Conservation (phyloP, 2,888 invertebrate species). For the Drosophila diplacantha region DNA sequence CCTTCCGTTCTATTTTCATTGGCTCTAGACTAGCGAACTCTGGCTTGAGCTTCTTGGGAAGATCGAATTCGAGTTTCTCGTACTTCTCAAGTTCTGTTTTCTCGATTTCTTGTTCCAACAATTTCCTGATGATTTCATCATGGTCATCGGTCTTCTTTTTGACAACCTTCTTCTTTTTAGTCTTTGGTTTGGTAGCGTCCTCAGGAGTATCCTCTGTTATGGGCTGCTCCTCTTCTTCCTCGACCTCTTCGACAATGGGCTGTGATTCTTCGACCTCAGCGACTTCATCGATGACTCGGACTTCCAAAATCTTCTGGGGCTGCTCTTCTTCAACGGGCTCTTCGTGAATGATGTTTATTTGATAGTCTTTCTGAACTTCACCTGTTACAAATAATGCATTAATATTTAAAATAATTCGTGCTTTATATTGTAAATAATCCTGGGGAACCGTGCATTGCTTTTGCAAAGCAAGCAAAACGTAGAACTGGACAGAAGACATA, state of each 20-base stretch:
- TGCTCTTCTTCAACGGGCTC: constrained; percentile 75
- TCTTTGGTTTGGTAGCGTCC: constrained; percentile 61
- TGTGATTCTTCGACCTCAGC: constrained; percentile 68
- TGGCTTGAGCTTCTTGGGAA: constrained; percentile 71
- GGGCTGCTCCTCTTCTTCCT: constrained; percentile 66
- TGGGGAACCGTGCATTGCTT: constrained; percentile 60
- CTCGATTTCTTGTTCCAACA: constrained; percentile 76
- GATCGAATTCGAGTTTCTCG: constrained; percentile 77
- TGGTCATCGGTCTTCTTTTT: constrained; percentile 76
- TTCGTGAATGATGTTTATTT: constrained; percentile 77
- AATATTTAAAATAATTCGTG: constrained; percentile 13
- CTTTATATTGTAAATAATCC: constrained; percentile 1
- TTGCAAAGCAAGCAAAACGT: constrained; percentile 57
- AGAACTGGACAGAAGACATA: constrained; percentile 48
- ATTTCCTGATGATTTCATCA: constrained; percentile 74
- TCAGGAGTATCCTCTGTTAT: constrained; percentile 38
- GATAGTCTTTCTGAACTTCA: constrained; percentile 77
- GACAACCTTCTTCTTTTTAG: constrained; percentile 70
- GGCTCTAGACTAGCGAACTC: constrained; percentile 76
- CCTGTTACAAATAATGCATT: constrained; percentile 59
- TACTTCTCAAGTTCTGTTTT: constrained; percentile 78
- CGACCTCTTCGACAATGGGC: constrained; percentile 72
- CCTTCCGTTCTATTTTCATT: constrained; percentile 81
- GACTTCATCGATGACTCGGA: constrained; percentile 70
- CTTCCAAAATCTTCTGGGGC: constrained; percentile 73